Evolutionary conservation across 1,140 invertebrate genomes (phyloP).

Genomic region (Paraescarpia echinospica): DNA sequence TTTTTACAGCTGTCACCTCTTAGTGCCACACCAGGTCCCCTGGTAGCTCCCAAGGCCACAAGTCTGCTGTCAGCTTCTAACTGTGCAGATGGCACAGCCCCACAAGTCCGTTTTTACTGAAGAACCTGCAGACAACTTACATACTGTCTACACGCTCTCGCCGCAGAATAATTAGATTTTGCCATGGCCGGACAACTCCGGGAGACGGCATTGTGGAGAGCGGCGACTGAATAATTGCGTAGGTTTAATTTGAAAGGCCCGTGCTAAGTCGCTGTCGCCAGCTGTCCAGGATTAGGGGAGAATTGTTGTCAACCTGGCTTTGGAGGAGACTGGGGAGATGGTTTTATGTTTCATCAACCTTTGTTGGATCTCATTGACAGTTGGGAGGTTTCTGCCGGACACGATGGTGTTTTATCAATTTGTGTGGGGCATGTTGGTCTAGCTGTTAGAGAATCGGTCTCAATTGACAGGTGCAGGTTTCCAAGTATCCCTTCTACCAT

Average conservation of each 20-base stretch:
- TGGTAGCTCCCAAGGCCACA: neutral
- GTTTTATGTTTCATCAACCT: neutral
- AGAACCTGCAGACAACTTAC: neutral
- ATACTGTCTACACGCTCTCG: neutral
- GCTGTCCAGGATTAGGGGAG: neutral
- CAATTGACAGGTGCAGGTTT: no score
- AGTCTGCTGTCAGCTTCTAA: neutral
- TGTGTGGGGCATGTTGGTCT: no score
- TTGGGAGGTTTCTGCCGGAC: no score
- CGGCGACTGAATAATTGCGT: neutral
- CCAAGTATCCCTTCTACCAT: no score
- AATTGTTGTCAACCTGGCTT: neutral
- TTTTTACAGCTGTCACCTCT: neutral
- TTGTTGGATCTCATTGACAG: no score
- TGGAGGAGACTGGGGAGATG: neutral
- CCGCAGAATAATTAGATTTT: neutral
- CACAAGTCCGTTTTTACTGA: neutral
- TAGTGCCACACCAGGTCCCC: neutral
- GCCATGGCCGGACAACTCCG: neutral
- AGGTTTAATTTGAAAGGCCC: neutral
- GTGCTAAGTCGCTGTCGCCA: neutral
- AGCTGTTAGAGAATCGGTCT: no score
- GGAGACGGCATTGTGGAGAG: neutral
- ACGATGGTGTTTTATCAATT: no score
- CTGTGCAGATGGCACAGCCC: neutral